A percentile compares a stretch with the other conserved stretches of the same genome.
Evolutionary conservation across 2,797 vertebrate species (phyloP).

Genomic region (Triplophysa bombifrons): DNA sequence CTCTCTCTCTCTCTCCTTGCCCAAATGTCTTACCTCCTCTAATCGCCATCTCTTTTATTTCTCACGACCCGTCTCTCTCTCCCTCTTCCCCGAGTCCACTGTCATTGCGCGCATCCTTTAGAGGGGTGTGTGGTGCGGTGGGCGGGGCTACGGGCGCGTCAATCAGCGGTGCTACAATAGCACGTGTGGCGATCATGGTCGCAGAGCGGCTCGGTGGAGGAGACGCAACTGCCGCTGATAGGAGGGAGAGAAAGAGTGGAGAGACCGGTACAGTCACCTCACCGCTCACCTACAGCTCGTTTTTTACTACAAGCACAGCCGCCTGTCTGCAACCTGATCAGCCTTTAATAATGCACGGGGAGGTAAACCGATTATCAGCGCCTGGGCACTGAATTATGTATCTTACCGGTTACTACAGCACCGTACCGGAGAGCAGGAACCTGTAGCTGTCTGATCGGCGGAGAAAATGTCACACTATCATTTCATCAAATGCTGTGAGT

Average conservation of each 20-base stretch:
- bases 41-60: slow-evolving; percentile 15
- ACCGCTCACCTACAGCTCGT: not conserved
- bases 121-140: slow-evolving; percentile 75
- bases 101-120: slow-evolving; percentile 35
- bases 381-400: slow-evolving; percentile 82
- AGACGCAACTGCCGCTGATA: slow-evolving; percentile 64
- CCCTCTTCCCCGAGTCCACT: not conserved
- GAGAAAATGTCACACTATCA: slow-evolving; percentile 95
- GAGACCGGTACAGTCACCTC: no score
- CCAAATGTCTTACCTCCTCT: slow-evolving; percentile 35
- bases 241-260: slow-evolving; percentile 65
- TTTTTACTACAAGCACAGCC: slow-evolving; percentile 56
- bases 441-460: slow-evolving; percentile 71
- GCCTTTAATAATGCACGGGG: slow-evolving; percentile 70
- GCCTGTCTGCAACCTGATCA: slow-evolving; percentile 57
- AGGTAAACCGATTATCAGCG: slow-evolving; percentile 79
- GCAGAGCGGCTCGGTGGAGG: slow-evolving; percentile 54
- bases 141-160: slow-evolving; percentile 77
- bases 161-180: slow-evolving; percentile 80
- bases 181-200: slow-evolving; percentile 83
- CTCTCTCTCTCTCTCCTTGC: not conserved
- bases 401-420: slow-evolving; percentile 70
- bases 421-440: slow-evolving; percentile 75
- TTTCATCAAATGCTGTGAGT: slow-evolving; percentile 99
- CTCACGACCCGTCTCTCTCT: slow-evolving; percentile 5